Evolutionary conservation across 2,113 vertebrate species (phyloP), one percentile per base, ranked within the genome.

Genomic region (Misgurnus mizolepis): DNA sequence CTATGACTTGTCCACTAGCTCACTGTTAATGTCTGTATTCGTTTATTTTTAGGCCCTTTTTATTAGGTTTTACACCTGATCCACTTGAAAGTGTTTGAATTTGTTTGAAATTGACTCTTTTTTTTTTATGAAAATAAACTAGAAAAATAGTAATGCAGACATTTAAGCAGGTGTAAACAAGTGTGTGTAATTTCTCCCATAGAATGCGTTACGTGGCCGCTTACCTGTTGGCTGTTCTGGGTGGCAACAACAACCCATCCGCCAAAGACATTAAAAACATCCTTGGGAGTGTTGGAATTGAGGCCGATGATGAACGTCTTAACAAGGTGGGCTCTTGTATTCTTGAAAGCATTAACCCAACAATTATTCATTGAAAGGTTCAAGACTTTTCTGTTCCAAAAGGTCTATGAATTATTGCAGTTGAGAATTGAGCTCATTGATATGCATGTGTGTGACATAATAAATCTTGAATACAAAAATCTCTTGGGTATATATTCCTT

Each of bases 191-290:
- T 14, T 45, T 49, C 60, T 3, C 1, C 43, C 64, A 1, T 85
- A 95, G 94, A 93, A 95, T 95, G 94, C 93, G 94, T 95, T 95
- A 95, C 94, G 93, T 95, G 92, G 93, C 93, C 93, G 94, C 94
- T 94, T 95, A 94, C 92, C 92, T 95, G 67, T 90, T 95, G 80
- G 91, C 93, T 88, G 90, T 87, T 27, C 93, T 95, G 15, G 94
- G 93, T 88, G 94, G 94, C 65, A 95, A 94, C 82, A 88, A 75
- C 91, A 94, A 83, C 85, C 94, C 94, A 84, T 87, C 92, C 41
- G 82, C 92, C 67, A 95, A 94, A 79, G 93, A 94, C 86, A 92
- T 95, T 84, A 95, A 95, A 83, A 87, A 84, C 80, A 95, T 95
- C 81, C 85, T 95, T 76, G 90, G 90, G 81, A 95, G 94, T 58